Conservation (phyloP, 37 sponge, comb jelly and placozoan species). For the Chondrosia reniformis region DNA sequence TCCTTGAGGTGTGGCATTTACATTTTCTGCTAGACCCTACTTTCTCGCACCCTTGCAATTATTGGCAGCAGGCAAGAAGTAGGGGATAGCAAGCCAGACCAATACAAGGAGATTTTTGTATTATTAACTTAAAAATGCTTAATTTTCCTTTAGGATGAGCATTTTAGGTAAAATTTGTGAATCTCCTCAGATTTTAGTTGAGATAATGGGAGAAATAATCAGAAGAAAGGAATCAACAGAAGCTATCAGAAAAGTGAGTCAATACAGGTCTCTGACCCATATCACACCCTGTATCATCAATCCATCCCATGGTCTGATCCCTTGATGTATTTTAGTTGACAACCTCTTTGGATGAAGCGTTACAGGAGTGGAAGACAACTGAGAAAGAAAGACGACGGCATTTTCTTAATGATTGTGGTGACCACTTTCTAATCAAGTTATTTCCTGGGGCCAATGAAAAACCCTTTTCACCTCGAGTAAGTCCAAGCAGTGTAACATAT, state of each 20-base stretch:
- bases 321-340: background rate
- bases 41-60: too few species aligned
- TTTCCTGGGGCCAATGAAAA: conserved; percentile 3
- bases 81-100: too few species aligned
- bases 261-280: background rate
- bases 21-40: too few species aligned
- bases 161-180: conserved; percentile 5
- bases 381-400: conserved; percentile 10
- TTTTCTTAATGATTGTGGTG: conserved; percentile 1
- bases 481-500: too few species aligned
- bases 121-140: too few species aligned
- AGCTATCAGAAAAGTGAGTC: background rate
- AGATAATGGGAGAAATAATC: background rate
- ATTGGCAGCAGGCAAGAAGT: too few species aligned
- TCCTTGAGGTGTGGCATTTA: too few species aligned
- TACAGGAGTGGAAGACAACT: background rate
- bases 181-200: background rate
- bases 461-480: background rate
- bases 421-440: conserved; percentile 12
- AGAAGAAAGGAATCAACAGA: background rate
- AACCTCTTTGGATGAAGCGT: background rate
- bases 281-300: too few species aligned
- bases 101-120: too few species aligned
- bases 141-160: background rate
- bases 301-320: too few species aligned